Evolutionary conservation across 2,113 vertebrate genomes (phyloP).

Genomic region (Ictalurus punctatus): DNA sequence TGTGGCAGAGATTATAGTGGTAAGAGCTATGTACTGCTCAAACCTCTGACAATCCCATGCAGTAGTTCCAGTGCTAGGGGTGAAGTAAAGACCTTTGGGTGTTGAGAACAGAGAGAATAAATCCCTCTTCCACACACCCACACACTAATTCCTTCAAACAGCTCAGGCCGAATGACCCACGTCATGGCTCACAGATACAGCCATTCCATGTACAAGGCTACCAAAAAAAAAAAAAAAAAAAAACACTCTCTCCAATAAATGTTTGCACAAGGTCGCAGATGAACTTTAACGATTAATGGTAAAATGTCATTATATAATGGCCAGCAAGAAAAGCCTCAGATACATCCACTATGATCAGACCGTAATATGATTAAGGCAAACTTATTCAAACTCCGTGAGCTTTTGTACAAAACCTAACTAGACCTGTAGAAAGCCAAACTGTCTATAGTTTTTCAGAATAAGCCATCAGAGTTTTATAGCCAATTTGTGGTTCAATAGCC

Average conservation of each 20-base stretch:
- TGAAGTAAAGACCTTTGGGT: slow-evolving; percentile 1
- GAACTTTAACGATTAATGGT: slow-evolving; percentile 7
- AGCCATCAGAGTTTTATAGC: background rate
- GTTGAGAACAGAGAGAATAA: slow-evolving; percentile 28
- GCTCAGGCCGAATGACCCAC: background rate
- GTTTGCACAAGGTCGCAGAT: background rate
- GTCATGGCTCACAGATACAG: slow-evolving; percentile 5
- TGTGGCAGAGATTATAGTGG: background rate
- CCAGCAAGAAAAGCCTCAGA: slow-evolving; percentile 11
- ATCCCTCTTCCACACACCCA: slow-evolving; percentile 17
- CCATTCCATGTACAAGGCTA: slow-evolving; percentile 11
- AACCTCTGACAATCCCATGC: background rate
- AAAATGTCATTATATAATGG: slow-evolving; percentile 5
- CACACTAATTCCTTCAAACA: slow-evolving; percentile 11
- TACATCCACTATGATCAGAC: background rate
- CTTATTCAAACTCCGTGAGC: background rate
- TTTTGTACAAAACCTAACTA: background rate
- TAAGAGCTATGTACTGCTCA: background rate
- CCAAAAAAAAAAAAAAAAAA: background rate
- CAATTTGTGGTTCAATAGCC: slow-evolving; percentile 4
- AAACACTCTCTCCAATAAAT: slow-evolving; percentile 23
- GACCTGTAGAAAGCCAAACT: slow-evolving; percentile 4
- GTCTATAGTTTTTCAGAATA: background rate
- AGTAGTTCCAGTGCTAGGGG: background rate
- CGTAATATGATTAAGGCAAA: slow-evolving; percentile 1